phyloP scores from a whole-genome alignment of 2,888 invertebrate genomes.

The Lasius fuliginosus region DNA sequence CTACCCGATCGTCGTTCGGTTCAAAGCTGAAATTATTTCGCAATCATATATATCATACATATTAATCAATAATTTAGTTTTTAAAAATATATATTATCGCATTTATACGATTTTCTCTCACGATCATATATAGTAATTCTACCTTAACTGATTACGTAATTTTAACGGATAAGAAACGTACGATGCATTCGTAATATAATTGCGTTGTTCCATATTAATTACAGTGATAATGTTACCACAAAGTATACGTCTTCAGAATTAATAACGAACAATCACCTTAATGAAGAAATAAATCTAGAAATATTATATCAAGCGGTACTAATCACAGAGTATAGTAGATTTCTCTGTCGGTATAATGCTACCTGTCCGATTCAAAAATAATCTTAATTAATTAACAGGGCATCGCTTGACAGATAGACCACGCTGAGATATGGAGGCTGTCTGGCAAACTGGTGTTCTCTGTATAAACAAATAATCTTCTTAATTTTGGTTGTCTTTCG shows the following conservation, averaged over 20 bases:
- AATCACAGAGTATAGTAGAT: not conserved
- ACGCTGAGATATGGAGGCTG: constrained; percentile 13
- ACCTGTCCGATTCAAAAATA: constrained; percentile 14
- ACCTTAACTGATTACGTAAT: not conserved
- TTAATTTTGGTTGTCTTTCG: constrained; percentile 14
- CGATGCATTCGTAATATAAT: not conserved
- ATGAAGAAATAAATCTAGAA: constrained; percentile 1
- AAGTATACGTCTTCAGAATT: constrained; percentile 1
- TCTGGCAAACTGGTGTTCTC: constrained; percentile 1
- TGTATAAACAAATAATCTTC: constrained; percentile 30
- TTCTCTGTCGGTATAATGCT: not conserved
- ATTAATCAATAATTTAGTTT: not conserved
- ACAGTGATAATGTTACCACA: not conserved
- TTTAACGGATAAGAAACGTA: not conserved
- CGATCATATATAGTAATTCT: not conserved
- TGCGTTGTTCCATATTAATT: not conserved
- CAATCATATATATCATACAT: not conserved
- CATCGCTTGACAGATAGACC: not conserved
- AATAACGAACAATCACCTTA: not conserved
- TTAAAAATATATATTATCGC: not conserved
- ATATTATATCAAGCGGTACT: not conserved
- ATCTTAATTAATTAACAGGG: constrained; percentile 37
- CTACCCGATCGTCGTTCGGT: not conserved
- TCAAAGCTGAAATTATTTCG: not conserved
- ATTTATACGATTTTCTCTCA: not conserved